Conservation (phyloP, 2,113 vertebrate genomes). For the Balaenoptera acutorostrata region DNA sequence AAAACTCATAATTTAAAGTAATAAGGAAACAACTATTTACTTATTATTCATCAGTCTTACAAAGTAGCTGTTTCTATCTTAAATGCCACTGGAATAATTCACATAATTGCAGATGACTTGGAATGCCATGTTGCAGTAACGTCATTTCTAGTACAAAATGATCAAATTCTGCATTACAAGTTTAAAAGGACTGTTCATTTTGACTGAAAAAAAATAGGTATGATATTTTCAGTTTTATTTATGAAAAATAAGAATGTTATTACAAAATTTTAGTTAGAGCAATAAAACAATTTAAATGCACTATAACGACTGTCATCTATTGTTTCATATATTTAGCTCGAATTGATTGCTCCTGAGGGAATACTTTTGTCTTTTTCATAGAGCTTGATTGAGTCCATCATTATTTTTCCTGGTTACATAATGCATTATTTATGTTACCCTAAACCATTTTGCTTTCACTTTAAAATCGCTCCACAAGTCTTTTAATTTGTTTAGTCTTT, state of each 20-base stretch:
- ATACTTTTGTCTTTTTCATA: not conserved
- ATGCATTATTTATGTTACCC: not conserved
- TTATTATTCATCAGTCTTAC: conserved; percentile 57
- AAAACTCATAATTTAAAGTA: conserved; percentile 61
- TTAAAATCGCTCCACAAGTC: conserved; percentile 9
- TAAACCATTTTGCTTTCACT: not conserved
- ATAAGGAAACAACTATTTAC: conserved; percentile 60
- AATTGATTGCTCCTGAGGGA: not conserved
- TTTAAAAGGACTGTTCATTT: not conserved
- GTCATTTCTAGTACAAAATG: conserved; percentile 5
- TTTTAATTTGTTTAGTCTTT: conserved; percentile 52
- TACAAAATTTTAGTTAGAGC: not conserved
- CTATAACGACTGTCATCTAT: not conserved
- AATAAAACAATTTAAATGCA: not conserved
- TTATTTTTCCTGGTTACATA: not conserved
- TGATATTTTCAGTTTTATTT: not conserved
- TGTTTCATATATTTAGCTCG: not conserved
- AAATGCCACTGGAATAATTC: conserved; percentile 60
- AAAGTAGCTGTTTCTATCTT: conserved; percentile 52
- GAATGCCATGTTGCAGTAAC: not conserved
- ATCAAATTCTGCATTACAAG: not conserved
- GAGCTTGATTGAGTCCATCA: not conserved
- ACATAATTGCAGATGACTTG: conserved; percentile 45
- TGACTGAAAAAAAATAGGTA: not conserved
- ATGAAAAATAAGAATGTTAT: not conserved